Percentiles rank a stretch among this genome's conserved stretches.
These are phyloP conservation scores for Salvelinus namaycush DNA, from an alignment of 2,113 vertebrate genomes.

Conservation along the genomic window DNA sequence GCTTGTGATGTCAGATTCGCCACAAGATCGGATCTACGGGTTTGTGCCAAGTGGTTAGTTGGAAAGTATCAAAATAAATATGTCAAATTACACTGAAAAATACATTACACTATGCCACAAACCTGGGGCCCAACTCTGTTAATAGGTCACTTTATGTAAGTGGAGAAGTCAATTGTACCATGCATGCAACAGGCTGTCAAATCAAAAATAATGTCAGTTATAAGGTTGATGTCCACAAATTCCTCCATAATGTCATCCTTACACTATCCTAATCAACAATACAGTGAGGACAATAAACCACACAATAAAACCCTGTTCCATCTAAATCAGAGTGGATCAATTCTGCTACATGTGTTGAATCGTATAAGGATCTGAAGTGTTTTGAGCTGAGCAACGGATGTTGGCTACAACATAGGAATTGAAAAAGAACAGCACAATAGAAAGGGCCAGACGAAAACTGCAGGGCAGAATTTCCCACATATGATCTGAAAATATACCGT, in stretches of 20 bases:
- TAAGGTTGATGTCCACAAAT: neutral
- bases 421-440: too few species aligned
- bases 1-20: conserved; percentile 91
- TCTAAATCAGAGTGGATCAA: neutral
- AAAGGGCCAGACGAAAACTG: too few species aligned
- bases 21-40: conserved; percentile 99
- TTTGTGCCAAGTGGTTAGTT: conserved; percentile 91
- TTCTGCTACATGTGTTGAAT: neutral
- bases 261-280: neutral
- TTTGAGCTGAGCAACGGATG: neutral
- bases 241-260: neutral
- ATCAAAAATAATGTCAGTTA: neutral
- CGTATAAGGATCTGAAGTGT: neutral
- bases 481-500: neutral
- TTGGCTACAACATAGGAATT: too few species aligned
- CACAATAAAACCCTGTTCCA: too few species aligned
- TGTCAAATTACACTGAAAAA: neutral
- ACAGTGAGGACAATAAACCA: neutral
- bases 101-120: neutral
- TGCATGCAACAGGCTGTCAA: neutral
- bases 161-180: neutral
- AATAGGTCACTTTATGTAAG: neutral
- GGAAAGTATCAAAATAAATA: conserved; percentile 62
- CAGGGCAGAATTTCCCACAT: too few species aligned
- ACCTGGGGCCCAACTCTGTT: neutral